These are phyloP conservation scores for Saguinus imperator DNA, from an alignment of 2,113 vertebrate genomes.

Conservation along the genomic window DNA sequence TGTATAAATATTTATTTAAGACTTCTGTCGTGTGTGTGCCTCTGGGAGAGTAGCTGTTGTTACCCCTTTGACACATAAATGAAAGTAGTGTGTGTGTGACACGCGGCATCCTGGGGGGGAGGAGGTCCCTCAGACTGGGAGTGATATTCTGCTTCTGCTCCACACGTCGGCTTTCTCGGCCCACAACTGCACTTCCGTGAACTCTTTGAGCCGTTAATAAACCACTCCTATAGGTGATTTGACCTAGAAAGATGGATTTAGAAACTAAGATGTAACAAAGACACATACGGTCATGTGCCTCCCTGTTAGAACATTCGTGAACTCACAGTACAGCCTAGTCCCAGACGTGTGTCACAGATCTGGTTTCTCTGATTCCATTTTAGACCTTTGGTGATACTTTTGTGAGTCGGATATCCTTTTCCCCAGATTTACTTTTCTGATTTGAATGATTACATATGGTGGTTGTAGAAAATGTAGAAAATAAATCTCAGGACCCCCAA, in stretches of 20 bases:
- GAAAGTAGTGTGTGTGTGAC: background rate
- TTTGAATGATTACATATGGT: background rate
- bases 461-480: conserved; percentile 17
- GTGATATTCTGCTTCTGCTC: background rate
- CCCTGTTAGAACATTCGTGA: background rate
- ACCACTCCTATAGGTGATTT: background rate
- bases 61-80: background rate
- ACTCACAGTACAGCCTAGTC: background rate
- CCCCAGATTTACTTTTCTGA: background rate
- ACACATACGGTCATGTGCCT: too few relatives aligned
- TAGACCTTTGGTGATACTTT: background rate
- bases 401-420: background rate
- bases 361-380: background rate
- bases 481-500: background rate
- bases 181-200: background rate
- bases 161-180: background rate
- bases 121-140: too few relatives aligned
- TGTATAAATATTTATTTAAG: conserved; percentile 74
- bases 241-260: background rate
- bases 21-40: conserved; percentile 38
- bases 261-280: background rate
- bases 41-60: background rate
- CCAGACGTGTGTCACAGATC: background rate
- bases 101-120: background rate
- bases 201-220: background rate